A percentile compares a stretch with the other conserved stretches of the same genome.
phyloP scores from a whole-genome alignment of 2,888 invertebrate species.

The Latrodectus hesperus region DNA sequence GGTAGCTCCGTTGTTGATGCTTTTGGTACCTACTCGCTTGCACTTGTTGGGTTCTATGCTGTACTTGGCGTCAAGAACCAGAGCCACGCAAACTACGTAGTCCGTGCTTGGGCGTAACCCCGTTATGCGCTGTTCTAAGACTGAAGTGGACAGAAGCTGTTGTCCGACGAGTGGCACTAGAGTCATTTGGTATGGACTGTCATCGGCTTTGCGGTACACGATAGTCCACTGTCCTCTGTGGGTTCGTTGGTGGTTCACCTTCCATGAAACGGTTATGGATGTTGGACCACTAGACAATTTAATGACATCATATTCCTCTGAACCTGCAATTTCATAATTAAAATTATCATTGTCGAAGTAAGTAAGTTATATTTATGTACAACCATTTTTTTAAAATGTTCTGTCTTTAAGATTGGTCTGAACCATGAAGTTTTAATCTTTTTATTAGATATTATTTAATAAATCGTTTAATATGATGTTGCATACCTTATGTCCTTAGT shows the following conservation, averaged over 20 bases:
- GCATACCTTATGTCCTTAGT: too few species aligned
- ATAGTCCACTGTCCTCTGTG: conserved; percentile 38
- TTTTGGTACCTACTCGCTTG: conserved; percentile 22
- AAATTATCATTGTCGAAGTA: too few species aligned
- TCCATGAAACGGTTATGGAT: conserved; percentile 42
- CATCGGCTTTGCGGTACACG: conserved; percentile 43
- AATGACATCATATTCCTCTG: conserved; percentile 39
- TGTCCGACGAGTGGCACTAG: conserved; percentile 8
- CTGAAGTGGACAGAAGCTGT: not conserved
- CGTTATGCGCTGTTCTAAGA: conserved; percentile 23
- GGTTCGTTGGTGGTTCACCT: conserved; percentile 3
- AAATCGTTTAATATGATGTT: too few species aligned
- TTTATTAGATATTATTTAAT: too few species aligned
- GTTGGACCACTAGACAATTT: conserved; percentile 23
- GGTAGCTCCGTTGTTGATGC: not conserved
- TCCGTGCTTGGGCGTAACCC: conserved; percentile 20
- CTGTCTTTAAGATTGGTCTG: too few species aligned
- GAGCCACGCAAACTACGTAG: conserved; percentile 55
- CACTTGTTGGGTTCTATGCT: conserved; percentile 53
- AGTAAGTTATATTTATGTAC: too few species aligned
- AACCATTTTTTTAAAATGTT: too few species aligned
- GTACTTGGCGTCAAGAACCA: conserved; percentile 35
- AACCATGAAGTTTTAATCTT: too few species aligned
- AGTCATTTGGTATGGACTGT: conserved; percentile 65
- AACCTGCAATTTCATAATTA: not conserved